These are phyloP conservation scores for Onychomys leucogaster DNA, from an alignment of 2,797 vertebrate genomes.

Conservation along the genomic window DNA sequence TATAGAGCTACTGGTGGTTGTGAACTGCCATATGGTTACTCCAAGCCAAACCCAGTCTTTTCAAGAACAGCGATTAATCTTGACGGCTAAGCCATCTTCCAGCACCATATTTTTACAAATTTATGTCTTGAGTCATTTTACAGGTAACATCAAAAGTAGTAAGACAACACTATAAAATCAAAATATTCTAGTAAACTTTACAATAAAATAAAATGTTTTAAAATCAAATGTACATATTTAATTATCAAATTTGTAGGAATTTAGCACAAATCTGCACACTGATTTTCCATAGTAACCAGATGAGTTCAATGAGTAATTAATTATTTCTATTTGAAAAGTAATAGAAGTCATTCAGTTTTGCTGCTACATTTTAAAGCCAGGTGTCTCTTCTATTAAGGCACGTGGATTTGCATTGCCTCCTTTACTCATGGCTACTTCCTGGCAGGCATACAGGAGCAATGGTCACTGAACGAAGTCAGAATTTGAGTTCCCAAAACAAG, in stretches of 20 bases:
- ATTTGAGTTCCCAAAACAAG: neutral
- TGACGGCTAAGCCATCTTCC: neutral
- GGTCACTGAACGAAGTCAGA: neutral
- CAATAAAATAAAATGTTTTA: neutral
- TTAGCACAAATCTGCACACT: neutral
- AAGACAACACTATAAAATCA: neutral
- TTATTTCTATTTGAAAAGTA: neutral
- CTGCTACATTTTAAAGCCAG: neutral
- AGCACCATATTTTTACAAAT: neutral
- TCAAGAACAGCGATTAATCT: neutral
- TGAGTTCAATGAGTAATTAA: neutral
- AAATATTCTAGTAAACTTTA: neutral
- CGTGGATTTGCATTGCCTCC: neutral
- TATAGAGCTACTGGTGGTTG: no score
- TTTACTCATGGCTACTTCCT: neutral
- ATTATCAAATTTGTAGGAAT: neutral
- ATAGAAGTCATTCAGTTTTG: neutral
- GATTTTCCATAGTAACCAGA: neutral
- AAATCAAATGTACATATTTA: neutral
- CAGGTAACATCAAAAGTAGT: neutral
- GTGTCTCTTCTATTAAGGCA: neutral
- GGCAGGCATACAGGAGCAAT: neutral
- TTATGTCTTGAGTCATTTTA: conserved; percentile 30
- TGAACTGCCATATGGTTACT: neutral
- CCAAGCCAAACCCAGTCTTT: neutral